These are phyloP conservation scores for Lasiurus borealis DNA, from an alignment of 2,113 vertebrate species.

Conservation along the genomic window DNA sequence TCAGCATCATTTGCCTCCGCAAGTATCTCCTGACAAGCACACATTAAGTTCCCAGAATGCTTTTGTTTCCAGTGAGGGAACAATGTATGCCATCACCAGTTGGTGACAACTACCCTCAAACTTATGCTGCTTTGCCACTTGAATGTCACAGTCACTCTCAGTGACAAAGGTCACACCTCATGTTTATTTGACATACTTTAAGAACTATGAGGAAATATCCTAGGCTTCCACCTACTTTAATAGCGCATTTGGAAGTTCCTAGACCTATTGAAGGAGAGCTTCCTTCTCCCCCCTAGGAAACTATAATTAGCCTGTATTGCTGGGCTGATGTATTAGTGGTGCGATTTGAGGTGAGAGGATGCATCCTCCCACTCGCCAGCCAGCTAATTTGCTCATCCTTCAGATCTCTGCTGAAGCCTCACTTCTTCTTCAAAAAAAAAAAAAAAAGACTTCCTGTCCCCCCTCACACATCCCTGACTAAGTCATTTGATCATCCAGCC, in stretches of 20 bases:
- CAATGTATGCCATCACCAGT: not conserved
- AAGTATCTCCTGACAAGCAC: not conserved
- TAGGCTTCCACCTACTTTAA: not conserved
- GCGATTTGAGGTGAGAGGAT: accelerated
- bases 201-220: not conserved
- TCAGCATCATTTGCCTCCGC: not conserved
- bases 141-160: not conserved
- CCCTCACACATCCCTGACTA: not conserved
- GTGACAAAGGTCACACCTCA: not conserved
- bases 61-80: not conserved
- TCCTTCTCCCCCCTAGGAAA: not conserved
- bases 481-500: not conserved
- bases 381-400: not conserved
- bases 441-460: not conserved
- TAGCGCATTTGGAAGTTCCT: not conserved
- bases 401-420: too few species aligned
- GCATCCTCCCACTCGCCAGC: not conserved
- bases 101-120: not conserved
- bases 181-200: not conserved
- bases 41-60: not conserved
- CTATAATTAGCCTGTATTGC: not conserved
- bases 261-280: not conserved
- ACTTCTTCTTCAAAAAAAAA: too few species aligned
- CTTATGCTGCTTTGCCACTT: not conserved
- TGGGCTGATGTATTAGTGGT: not conserved